Evolutionary conservation across 2,888 invertebrate genomes (phyloP), one percentile per base, ranked within the genome.

Genomic region (Platycheirus rosarum): DNA sequence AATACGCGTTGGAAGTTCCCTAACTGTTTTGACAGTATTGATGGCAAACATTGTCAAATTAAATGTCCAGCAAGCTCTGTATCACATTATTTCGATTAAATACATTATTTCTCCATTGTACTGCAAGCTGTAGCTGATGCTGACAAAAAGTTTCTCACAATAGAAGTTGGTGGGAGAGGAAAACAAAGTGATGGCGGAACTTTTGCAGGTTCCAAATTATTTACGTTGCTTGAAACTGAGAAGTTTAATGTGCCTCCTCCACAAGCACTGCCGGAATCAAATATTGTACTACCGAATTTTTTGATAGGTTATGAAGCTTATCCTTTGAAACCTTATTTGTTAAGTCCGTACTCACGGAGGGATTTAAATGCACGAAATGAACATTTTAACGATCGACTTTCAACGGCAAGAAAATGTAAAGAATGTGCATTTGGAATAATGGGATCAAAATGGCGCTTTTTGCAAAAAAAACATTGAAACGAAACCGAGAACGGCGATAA

Each of bases 21-120:
- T n/a, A 49, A 70, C 60, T 66, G 49, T 70, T 69, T 57, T 69
- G 69, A 49, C 48, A 69, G 26, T 29, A 60, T 57, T 60, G 46
- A 70, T 70, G 70, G 51, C 51, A 70, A 13, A 51, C 60, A 71
- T 18, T 71, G 71, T 32, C 71, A 51, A 71, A 62, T 57, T 48
- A 23, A 57, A 40, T 69, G 48, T 16, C 57, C 46, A 18, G 9
- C 57, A 69, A 69, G 35, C 49, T 70, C 70, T 51, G 70, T 49
- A 6, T 68, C 53, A 11, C 53, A 68, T 53, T 65, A 29, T 51
- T 51, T 51, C 18, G 35, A 53, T 35, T 26, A 57, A 4, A 1
- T 53, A 2, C 40, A 55, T 40, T 23, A 55, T 13, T 40, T 40
- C 32, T 57, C 29, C 1, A 44, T 32, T 44, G 29, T 44, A 13